Base-by-base conservation (phyloP, 2,113 vertebrate genomes). In the Ondatra zibethicus region DNA sequence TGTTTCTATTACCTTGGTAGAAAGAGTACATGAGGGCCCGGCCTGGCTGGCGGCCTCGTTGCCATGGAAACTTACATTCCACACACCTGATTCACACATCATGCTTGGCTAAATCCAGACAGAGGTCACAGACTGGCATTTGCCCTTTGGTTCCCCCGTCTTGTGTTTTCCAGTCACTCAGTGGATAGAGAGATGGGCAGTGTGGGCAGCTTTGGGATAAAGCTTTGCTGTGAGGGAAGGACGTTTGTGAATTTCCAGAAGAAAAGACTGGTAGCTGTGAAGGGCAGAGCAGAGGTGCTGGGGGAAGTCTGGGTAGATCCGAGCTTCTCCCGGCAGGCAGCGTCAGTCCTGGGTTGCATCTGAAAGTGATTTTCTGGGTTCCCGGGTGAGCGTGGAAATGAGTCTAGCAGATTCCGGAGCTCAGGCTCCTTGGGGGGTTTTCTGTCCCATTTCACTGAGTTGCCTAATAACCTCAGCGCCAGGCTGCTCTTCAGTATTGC, bases 51-150 rank as follows among this genome's bases (percentile, higher is more conserved):
- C 70, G 31, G 95, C 96, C 94, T 92, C 72, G 98, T 98, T 97
- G 97, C 95, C 96, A 97, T 98, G 97, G 98, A 93, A 98, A 98
- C 98, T 1, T 0, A 77, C 93, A 96, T 96, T 97, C 97, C 93
- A 93, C 97, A 97, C 93, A 94, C 92, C 98, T 97, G 97, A 63
- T 88, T 97, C 97, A 93, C 96, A 88, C 89, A 75, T 81, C 10
- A 7, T 0, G 95, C 86, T 87, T 93, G 93, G 42, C 95, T 95
- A 82, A 3, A 16, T 92, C 94, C 17, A 91, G 97, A 95, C 90
- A 96, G 97, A 97, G 97, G 97, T 98, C 92, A 39, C 3, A 80
- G 2, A 8, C 91, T 96, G 98, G 93, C 97, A 94, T 97, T 97
- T 98, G 95, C 91, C 96, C 96, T 72, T 70, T 78, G 94, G 85